Conservation (phyloP, 2,888 invertebrate genomes). For the Galerucella pusilla region DNA sequence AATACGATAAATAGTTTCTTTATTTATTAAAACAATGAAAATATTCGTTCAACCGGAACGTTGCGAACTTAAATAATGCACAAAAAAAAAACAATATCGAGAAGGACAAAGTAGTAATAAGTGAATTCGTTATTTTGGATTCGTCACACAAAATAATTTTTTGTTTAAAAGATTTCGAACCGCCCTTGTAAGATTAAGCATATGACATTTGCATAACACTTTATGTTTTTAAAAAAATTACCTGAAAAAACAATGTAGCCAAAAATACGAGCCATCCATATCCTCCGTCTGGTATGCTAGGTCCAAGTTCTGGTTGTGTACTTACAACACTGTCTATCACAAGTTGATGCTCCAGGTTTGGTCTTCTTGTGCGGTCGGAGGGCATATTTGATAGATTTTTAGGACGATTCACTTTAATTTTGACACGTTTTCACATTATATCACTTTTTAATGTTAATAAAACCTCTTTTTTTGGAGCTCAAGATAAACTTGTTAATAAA, state of each 20-base stretch:
- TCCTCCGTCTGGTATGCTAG: conserved; percentile 74
- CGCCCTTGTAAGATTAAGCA: background rate
- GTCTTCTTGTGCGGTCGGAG: conserved; percentile 22
- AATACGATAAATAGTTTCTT: too few species aligned
- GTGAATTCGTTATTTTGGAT: too few species aligned
- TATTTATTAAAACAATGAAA: too few species aligned
- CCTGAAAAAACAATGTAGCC: conserved; percentile 71
- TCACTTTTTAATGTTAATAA: conserved; percentile 5
- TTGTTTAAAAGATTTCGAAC: too few species aligned
- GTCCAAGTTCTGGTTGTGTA: conserved; percentile 75
- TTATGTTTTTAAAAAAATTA: conserved; percentile 52
- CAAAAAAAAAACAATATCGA: too few species aligned
- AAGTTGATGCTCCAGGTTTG: conserved; percentile 42
- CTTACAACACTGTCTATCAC: conserved; percentile 71
- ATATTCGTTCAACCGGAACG: too few species aligned
- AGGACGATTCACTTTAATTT: conserved; percentile 22
- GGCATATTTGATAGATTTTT: conserved; percentile 30
- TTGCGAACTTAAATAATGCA: too few species aligned
- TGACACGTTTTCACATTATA: conserved; percentile 27
- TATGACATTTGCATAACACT: background rate
- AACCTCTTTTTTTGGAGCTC: background rate
- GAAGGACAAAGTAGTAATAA: too few species aligned
- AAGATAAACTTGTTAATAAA: conserved; percentile 11
- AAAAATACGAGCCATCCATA: conserved; percentile 75
- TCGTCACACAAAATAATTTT: too few species aligned